These are phyloP conservation scores for Dolichomitus sp. DNA, from an alignment of 2,888 invertebrate genomes.

Conservation along the genomic window DNA sequence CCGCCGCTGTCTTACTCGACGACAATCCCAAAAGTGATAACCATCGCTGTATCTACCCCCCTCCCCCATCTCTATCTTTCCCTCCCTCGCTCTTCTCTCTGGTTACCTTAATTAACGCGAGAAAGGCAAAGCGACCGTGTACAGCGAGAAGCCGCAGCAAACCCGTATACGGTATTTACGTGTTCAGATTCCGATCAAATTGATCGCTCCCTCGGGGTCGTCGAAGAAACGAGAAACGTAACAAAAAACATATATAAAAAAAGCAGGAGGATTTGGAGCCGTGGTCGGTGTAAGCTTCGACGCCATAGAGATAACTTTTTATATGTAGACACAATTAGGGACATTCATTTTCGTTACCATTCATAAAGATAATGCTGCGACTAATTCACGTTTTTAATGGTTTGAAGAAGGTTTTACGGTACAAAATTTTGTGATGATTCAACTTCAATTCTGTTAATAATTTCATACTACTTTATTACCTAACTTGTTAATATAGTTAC, in stretches of 20 bases:
- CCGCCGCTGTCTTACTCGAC: slow-evolving; percentile 42
- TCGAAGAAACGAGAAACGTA: slow-evolving; percentile 28
- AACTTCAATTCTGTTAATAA: neutral
- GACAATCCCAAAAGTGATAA: slow-evolving; percentile 64
- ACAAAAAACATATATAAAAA: neutral
- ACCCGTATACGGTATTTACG: slow-evolving; percentile 60
- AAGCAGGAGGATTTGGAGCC: neutral
- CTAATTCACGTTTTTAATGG: too few relatives aligned
- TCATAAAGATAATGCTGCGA: too few relatives aligned
- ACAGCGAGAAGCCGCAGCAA: slow-evolving; percentile 8
- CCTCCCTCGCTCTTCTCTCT: neutral
- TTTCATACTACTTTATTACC: neutral
- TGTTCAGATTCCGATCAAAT: slow-evolving; percentile 65
- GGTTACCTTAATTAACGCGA: slow-evolving; percentile 66
- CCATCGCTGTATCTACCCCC: slow-evolving; percentile 29
- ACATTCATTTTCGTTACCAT: too few relatives aligned
- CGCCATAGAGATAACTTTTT: neutral
- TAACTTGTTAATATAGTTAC: neutral
- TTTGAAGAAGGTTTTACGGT: too few relatives aligned
- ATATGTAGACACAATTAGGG: neutral
- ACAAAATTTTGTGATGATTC: too few relatives aligned
- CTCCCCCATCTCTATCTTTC: neutral
- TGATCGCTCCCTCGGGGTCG: slow-evolving; percentile 53
- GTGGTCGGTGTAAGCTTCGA: slow-evolving; percentile 24
- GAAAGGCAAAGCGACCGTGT: slow-evolving; percentile 45